phyloP scores from a whole-genome alignment of 2,888 invertebrate genomes.

The Subacronicta megacephala region DNA sequence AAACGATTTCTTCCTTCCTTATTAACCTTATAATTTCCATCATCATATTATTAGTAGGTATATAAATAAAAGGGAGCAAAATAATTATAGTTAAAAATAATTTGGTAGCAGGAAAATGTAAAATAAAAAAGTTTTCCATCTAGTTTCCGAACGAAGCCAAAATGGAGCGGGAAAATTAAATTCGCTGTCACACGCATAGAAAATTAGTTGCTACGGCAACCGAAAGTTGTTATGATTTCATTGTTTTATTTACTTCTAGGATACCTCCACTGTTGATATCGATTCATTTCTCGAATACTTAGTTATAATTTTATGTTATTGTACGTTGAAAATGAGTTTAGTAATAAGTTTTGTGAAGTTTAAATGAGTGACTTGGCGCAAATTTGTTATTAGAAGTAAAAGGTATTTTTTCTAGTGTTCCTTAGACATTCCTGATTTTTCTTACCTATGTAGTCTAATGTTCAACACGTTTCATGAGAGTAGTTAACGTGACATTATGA shows the following conservation, averaged over 20 bases:
- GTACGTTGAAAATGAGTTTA: constrained; percentile 9
- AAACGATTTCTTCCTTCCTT: no score
- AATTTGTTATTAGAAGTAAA: neutral
- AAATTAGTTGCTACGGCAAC: constrained; percentile 46
- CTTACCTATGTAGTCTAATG: no score
- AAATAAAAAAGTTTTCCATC: neutral
- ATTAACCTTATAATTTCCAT: no score
- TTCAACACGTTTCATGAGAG: no score
- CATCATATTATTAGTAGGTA: no score
- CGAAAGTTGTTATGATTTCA: constrained; percentile 41
- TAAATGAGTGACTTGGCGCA: neutral
- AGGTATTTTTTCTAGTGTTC: constrained; percentile 3
- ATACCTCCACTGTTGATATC: constrained; percentile 22
- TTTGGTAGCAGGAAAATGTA: no score
- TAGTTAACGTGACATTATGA: no score
- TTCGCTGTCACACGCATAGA: constrained; percentile 39
- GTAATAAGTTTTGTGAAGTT: neutral
- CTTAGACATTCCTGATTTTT: no score
- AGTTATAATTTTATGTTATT: neutral
- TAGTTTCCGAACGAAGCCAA: constrained; percentile 26
- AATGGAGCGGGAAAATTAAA: constrained; percentile 44
- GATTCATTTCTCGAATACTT: constrained; percentile 13
- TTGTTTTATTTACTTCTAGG: constrained; percentile 52
- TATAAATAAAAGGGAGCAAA: no score
- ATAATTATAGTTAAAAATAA: no score